Percentiles rank a stretch among this genome's conserved stretches.
Conservation (phyloP, 2,797 vertebrate genomes). For the Amblyraja radiata region DNA sequence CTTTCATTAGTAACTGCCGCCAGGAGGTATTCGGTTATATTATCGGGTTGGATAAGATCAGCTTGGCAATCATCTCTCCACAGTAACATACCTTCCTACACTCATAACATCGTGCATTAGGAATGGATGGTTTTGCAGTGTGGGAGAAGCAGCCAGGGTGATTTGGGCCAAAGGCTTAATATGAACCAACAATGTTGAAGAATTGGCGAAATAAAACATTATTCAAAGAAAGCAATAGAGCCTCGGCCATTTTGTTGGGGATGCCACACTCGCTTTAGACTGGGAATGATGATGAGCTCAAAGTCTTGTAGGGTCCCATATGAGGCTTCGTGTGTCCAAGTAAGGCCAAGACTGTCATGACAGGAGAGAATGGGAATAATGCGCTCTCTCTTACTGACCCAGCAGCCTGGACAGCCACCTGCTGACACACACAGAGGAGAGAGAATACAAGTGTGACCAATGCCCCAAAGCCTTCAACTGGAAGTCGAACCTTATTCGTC, state of each 20-base stretch:
- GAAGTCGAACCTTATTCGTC: constrained; percentile 98
- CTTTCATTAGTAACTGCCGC: not conserved
- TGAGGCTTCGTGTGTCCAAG: not conserved
- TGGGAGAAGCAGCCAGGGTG: not conserved
- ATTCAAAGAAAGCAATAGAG: not conserved
- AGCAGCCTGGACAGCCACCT: constrained; percentile 87
- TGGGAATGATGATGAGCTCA: not conserved
- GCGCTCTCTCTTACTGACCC: constrained; percentile 45
- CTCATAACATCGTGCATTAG: not conserved
- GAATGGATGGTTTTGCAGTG: not conserved
- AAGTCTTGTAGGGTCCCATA: not conserved
- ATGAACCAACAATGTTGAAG: not conserved
- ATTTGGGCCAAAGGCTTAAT: not conserved
- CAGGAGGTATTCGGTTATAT: not conserved
- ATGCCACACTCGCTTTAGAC: not conserved
- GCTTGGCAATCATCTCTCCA: not conserved
- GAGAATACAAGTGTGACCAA: constrained; percentile 98
- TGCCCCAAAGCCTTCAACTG: constrained; percentile 99
- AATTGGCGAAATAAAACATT: not conserved
- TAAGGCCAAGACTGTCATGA: too few species aligned
- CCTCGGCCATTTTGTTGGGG: not conserved
- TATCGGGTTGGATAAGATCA: not conserved
- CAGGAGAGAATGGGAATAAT: not conserved
- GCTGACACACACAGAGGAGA: constrained; percentile 86
- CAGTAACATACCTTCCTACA: not conserved